A percentile compares a stretch with the other conserved stretches of the same genome.
Evolutionary conservation across 2,888 invertebrate species (phyloP).

Genomic region (Caenorhabditis virilis): DNA sequence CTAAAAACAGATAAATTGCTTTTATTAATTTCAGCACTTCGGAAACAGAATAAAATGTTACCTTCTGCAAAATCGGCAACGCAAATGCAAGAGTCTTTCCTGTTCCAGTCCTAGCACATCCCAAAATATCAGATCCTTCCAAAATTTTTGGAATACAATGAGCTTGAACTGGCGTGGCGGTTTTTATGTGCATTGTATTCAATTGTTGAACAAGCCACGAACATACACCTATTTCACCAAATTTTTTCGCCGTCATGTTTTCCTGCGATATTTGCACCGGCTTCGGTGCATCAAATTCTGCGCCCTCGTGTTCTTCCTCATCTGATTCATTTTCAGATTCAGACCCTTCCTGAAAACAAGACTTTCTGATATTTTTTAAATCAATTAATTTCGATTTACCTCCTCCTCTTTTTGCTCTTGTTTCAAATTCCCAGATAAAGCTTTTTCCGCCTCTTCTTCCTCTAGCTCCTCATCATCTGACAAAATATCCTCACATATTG

Average conservation of each 20-base stretch:
- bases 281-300: constrained; percentile 10
- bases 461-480: constrained; percentile 40
- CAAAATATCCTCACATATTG: constrained; percentile 37
- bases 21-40: background rate
- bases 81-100: constrained; percentile 98
- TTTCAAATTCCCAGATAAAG: background rate
- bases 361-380: background rate
- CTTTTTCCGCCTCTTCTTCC: constrained; percentile 5
- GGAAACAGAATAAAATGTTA: constrained; percentile 5
- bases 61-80: constrained; percentile 62
- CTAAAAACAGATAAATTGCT: constrained; percentile 35
- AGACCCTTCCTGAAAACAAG: background rate
- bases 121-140: constrained; percentile 81
- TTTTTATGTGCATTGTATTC: constrained; percentile 51
- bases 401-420: constrained; percentile 5
- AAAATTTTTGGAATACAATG: constrained; percentile 69
- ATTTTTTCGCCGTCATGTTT: constrained; percentile 35
- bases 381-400: background rate
- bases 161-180: constrained; percentile 64
- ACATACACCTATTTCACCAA: constrained; percentile 53
- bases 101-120: constrained; percentile 95
- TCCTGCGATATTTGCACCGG: constrained; percentile 27
- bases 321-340: constrained; percentile 12
- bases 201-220: constrained; percentile 62
- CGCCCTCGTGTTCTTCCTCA: constrained; percentile 28